Percentiles rank a stretch among this genome's conserved stretches.
phyloP scores from a whole-genome alignment of 2,888 invertebrate genomes.

The Drosophila diplacantha region DNA sequence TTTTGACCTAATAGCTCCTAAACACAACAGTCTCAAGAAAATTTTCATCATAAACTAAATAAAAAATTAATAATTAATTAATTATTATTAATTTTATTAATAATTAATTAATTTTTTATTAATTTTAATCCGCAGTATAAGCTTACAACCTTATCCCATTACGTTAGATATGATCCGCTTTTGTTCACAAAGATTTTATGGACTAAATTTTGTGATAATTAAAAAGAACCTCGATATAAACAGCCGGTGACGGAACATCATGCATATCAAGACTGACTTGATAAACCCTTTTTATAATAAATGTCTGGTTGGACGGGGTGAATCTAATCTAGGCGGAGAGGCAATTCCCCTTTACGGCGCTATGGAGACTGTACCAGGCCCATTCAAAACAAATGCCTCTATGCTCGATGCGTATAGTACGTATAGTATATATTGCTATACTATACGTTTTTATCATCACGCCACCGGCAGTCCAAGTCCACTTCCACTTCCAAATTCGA shows the following conservation, averaged over 20 bases:
- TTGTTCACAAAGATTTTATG: background rate
- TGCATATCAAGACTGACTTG: conserved; percentile 4
- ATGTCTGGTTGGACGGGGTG: conserved; percentile 1
- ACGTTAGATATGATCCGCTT: no score
- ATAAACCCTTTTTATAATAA: conserved; percentile 14
- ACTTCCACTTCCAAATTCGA: conserved; percentile 15
- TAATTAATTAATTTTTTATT: no score
- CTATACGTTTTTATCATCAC: conserved; percentile 51
- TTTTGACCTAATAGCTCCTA: no score
- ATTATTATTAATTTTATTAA: no score
- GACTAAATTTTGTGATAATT: background rate
- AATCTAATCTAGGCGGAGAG: conserved; percentile 19
- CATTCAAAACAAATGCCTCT: conserved; percentile 15
- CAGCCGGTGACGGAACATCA: conserved; percentile 9
- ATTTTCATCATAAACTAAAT: no score
- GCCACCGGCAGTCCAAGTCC: conserved; percentile 50
- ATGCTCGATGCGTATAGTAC: conserved; percentile 14
- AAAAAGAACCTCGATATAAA: background rate
- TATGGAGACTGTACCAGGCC: conserved; percentile 21
- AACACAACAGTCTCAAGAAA: no score
- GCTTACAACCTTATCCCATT: no score
- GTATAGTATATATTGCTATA: conserved; percentile 8
- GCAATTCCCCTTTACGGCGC: conserved; percentile 10
- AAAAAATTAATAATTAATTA: no score
- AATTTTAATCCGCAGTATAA: no score